Base-by-base conservation (phyloP, 2,888 invertebrate genomes). In the Carpatolechia fugitivella region DNA sequence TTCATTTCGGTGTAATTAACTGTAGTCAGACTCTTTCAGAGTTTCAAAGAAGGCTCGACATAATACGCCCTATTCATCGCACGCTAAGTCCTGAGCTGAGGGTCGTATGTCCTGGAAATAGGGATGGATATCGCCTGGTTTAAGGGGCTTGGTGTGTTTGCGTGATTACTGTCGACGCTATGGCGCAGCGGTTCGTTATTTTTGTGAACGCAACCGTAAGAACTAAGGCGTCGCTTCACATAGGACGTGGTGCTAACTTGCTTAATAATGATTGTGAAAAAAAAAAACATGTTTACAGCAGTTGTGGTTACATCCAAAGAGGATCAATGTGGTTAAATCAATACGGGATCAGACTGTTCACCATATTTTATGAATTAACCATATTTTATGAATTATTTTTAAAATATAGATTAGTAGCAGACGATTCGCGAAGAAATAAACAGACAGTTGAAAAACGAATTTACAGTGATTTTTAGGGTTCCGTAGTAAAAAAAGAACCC, bases 121-220 rank as follows among this genome's bases (percentile, higher is more conserved):
- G n/a, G 44, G 44, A 11, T 44, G 24, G 7, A 1, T 44, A 24
- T 44, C 1, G 24, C 29, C 1, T 44, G 44, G 8, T 20, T 44
- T 18, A n/a, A 5, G 13, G 29, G 44, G 5, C 44, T 44, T 44
- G 20, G 20, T 44, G 7, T 44, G 44, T 20, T 18, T 3, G 2
- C 77, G 70, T 80, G 85, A 84, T 82, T 82, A 82, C 80, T 76
- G 75, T 71, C 69, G 71, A 70, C 70, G 76, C 24, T 24, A 80
- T 79, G 77, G 76, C 71, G 69, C 75, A 72, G 24, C 24, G n/a
- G 81, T 85, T 90, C 88, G 89, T 90, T 90, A 90, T 90, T 90
- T 90, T 89, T 86, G 90, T 88, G 84, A 80, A 90, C 80, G 87
- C 85, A 88, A 80, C 82, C 90, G 88, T 85, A 80, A 78, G 77